These are phyloP conservation scores for Phytoseiulus persimilis DNA, from an alignment of 2,888 invertebrate species.

Conservation along the genomic window DNA sequence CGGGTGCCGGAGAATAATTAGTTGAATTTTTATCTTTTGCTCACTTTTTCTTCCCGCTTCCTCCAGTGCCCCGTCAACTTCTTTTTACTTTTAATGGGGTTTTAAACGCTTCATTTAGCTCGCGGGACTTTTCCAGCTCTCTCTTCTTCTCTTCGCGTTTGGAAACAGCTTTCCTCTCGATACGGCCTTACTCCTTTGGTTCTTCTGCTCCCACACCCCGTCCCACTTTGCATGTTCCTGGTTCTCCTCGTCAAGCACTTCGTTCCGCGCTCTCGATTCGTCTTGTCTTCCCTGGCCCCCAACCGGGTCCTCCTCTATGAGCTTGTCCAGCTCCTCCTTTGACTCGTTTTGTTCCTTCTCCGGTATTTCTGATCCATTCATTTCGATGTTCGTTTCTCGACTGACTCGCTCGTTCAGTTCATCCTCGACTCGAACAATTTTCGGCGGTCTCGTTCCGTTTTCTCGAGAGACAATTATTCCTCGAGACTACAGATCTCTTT, in stretches of 20 bases:
- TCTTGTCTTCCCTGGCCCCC: background rate
- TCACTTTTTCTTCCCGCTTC: background rate
- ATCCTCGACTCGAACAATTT: background rate
- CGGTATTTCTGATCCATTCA: background rate
- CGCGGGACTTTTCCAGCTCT: background rate
- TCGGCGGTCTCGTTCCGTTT: background rate
- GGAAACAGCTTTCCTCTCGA: background rate
- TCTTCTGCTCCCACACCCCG: background rate
- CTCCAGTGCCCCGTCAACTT: background rate
- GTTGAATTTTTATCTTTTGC: background rate
- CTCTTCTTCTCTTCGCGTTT: background rate
- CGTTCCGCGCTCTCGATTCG: background rate
- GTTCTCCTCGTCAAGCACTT: background rate
- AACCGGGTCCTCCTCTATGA: background rate
- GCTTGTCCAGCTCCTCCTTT: background rate
- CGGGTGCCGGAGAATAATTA: background rate
- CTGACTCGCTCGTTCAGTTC: background rate
- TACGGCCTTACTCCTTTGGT: background rate
- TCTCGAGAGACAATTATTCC: background rate
- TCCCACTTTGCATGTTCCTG: background rate
- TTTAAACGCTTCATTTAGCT: background rate
- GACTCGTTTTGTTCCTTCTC: background rate
- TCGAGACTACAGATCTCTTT: background rate
- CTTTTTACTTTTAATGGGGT: constrained; percentile 5
- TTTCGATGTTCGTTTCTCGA: background rate